A percentile compares a stretch with the other conserved stretches of the same genome.
Evolutionary conservation across 2,888 invertebrate genomes (phyloP).

Genomic region (Meiosimyza decipiens): DNA sequence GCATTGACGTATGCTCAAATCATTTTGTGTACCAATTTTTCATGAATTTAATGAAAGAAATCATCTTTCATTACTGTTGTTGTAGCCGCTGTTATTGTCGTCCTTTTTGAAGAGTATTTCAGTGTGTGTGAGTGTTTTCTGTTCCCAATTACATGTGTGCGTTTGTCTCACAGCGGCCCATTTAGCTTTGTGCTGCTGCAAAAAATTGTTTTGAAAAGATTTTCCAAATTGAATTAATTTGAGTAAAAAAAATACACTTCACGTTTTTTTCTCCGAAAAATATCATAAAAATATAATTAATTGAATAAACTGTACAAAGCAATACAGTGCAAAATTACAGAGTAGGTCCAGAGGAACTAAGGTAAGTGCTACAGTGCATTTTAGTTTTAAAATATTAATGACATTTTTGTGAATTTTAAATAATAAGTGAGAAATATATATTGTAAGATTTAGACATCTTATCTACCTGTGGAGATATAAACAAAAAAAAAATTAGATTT

Average conservation of each 20-base stretch:
- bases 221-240: not conserved
- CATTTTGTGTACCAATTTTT: not conserved
- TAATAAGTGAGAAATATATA: too few species aligned
- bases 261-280: not conserved
- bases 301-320: not conserved
- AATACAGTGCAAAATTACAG: not conserved
- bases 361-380: not conserved
- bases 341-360: not conserved
- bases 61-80: slow-evolving; percentile 5
- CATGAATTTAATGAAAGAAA: slow-evolving; percentile 7
- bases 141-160: too few species aligned
- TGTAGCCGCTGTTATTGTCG: not conserved
- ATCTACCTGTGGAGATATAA: too few species aligned
- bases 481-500: too few species aligned
- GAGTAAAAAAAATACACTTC: not conserved
- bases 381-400: too few species aligned
- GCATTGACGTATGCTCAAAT: not conserved
- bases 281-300: not conserved
- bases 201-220: not conserved
- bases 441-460: too few species aligned
- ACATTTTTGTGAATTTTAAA: too few species aligned
- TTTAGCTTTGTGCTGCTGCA: not conserved
- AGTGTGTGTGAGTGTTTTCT: too few species aligned
- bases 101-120: not conserved
- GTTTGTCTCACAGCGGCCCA: not conserved